These are phyloP conservation scores for Cosmia trapezina DNA, from an alignment of 2,888 invertebrate species.

Conservation along the genomic window DNA sequence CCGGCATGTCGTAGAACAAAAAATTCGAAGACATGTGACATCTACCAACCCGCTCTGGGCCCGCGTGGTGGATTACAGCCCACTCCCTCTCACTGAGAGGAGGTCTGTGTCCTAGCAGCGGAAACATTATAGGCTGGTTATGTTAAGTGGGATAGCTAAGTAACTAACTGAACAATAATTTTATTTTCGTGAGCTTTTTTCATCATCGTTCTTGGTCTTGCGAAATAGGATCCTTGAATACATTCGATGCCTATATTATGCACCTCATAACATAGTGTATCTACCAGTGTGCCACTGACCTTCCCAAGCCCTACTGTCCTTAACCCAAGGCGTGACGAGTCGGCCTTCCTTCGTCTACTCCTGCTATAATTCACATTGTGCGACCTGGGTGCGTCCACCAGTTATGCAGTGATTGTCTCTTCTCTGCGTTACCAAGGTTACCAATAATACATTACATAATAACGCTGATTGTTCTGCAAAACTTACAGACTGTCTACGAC, in stretches of 20 bases:
- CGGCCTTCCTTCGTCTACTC: conserved; percentile 84
- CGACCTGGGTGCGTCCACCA: conserved; percentile 86
- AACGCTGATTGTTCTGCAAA: conserved; percentile 52
- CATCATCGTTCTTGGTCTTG: not conserved
- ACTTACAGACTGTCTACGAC: conserved; percentile 58
- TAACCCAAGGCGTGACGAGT: conserved; percentile 90
- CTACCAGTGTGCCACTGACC: conserved; percentile 43
- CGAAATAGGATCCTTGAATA: not conserved
- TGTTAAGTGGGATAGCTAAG: too few relatives aligned
- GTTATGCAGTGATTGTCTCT: conserved; percentile 90
- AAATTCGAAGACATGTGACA: too few relatives aligned
- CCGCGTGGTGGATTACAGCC: too few relatives aligned
- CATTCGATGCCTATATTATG: not conserved
- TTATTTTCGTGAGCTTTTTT: not conserved
- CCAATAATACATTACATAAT: conserved; percentile 42
- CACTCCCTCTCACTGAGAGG: too few relatives aligned
- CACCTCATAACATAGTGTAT: conserved; percentile 29
- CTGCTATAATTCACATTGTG: conserved; percentile 85
- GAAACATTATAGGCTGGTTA: too few relatives aligned
- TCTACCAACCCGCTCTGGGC: too few relatives aligned
- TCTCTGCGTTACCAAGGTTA: conserved; percentile 83
- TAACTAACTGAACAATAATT: not conserved
- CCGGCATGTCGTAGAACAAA: too few relatives aligned
- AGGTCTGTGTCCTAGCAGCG: too few relatives aligned
- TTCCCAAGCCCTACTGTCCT: conserved; percentile 77